Evolutionary conservation across 2,797 vertebrate species (phyloP), one percentile per base, ranked within the genome.

Genomic region (Eutrigla gurnardus): DNA sequence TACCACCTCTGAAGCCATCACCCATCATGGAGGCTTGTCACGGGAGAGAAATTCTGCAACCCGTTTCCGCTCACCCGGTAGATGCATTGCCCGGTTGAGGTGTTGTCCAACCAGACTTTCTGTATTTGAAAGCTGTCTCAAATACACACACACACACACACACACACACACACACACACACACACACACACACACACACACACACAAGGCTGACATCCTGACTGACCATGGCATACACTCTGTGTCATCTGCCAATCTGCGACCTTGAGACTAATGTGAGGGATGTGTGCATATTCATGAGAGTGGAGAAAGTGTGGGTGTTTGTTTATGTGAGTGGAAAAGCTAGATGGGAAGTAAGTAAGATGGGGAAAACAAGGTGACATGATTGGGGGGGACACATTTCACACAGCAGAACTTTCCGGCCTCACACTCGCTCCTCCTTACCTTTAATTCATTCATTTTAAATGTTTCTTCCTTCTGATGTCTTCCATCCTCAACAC

Each of bases 241-340:
- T 49, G 70, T 32, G 49, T 75, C 83, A 85, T 85, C 83, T 85
- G 83, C 63, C 70, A 68, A 58, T 71, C 70, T 65, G 39, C 47
- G 37, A 64, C 73, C 66, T 80, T 68, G 62, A 80, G 65, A 74
- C 50, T 49, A n/a, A 42, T 47, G 45, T 36, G 50, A 46, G 12
- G 18, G 43, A 12, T 37, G 65, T 45, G 18, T 12, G 36, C 13
- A 14, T 43, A 43, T 43, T 43, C 14, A 14, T 43, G 46, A 32
- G 52, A 7, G 32, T 54, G 32, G 12, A 33, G 13, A 33, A 53
- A 32, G 46, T 35, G 57, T 14, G 46, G 18, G 58, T 13, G 5
- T 9, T 25, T 17, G 15, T 33, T 33, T 36, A 55, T 25, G 11
- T 15, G 12, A 42, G 25, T 43, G 62, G 55, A 66, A 57, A 79